Percentiles rank a stretch among this genome's conserved stretches.
Evolutionary conservation across 2,888 invertebrate species (phyloP).

Genomic region (Dolichomitus sp.): DNA sequence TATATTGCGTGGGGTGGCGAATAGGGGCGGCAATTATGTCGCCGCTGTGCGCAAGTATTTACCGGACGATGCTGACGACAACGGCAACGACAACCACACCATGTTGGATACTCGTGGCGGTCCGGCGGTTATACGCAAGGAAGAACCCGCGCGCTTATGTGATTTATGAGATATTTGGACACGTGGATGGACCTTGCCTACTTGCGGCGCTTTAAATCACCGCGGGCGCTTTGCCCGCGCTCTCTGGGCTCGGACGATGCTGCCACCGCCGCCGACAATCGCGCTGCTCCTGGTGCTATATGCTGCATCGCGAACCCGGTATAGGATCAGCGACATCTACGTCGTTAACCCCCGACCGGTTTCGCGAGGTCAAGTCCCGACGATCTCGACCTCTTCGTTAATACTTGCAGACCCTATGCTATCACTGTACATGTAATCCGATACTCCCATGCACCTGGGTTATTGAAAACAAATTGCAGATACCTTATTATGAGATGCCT

Average conservation of each 20-base stretch:
- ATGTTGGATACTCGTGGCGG: slow-evolving; percentile 40
- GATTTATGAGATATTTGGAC: slow-evolving; percentile 72
- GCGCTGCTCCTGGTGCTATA: slow-evolving; percentile 51
- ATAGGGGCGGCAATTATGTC: slow-evolving; percentile 77
- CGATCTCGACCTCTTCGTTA: slow-evolving; percentile 61
- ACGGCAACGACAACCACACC: slow-evolving; percentile 42
- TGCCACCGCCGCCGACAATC: slow-evolving; percentile 47
- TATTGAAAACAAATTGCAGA: slow-evolving; percentile 54
- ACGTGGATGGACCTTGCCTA: slow-evolving; percentile 70
- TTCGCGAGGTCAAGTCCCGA: slow-evolving; percentile 64
- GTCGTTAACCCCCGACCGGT: slow-evolving; percentile 70
- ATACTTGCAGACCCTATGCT: slow-evolving; percentile 41
- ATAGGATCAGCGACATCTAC: slow-evolving; percentile 59
- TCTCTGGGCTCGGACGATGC: slow-evolving; percentile 35
- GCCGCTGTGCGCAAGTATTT: slow-evolving; percentile 60
- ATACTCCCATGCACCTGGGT: slow-evolving; percentile 29
- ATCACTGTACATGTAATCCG: slow-evolving; percentile 11
- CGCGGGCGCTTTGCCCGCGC: slow-evolving; percentile 57
- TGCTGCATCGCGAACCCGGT: slow-evolving; percentile 46
- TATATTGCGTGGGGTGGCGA: slow-evolving; percentile 72
- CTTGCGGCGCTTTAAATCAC: slow-evolving; percentile 71
- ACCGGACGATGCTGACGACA: slow-evolving; percentile 37
- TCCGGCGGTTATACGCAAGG: slow-evolving; percentile 31
- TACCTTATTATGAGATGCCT: slow-evolving; percentile 4
- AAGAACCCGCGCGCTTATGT: slow-evolving; percentile 52